These are phyloP conservation scores for Mycetomoellerius zeteki DNA, from an alignment of 1,140 invertebrate species.

Conservation along the genomic window DNA sequence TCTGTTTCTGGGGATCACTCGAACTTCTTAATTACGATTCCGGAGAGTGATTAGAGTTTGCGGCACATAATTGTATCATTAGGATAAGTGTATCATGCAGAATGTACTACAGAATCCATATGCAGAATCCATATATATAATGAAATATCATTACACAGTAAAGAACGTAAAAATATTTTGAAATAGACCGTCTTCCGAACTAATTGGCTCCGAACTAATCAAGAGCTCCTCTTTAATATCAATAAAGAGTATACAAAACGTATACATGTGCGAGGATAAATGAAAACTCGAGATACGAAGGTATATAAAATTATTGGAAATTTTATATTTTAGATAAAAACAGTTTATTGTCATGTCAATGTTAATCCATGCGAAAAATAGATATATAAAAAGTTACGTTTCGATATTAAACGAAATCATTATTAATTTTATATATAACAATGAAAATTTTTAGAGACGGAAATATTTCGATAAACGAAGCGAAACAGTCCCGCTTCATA, in stretches of 20 bases:
- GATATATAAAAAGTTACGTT: not conserved
- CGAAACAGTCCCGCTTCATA: not conserved
- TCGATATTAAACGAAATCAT: not conserved
- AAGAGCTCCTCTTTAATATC: conserved; percentile 42
- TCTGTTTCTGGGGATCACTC: conserved; percentile 70
- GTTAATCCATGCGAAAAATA: not conserved
- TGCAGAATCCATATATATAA: too few species aligned
- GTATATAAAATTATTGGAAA: conserved; percentile 22
- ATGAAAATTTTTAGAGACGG: not conserved
- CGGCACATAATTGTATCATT: conserved; percentile 22
- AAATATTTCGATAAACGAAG: not conserved
- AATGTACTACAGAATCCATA: not conserved
- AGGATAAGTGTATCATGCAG: conserved; percentile 24
- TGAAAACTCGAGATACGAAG: not conserved
- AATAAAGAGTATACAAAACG: not conserved
- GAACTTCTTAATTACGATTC: conserved; percentile 68
- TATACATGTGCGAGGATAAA: not conserved
- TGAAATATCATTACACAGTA: not conserved
- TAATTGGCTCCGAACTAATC: not conserved
- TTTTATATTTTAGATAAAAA: conserved; percentile 7
- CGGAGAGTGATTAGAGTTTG: conserved; percentile 34
- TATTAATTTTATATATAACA: not conserved
- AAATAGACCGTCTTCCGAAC: not conserved
- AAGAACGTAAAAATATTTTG: not conserved
- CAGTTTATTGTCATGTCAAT: not conserved